Conservation (phyloP, 2,113 vertebrate genomes). For the Etia nguti region DNA sequence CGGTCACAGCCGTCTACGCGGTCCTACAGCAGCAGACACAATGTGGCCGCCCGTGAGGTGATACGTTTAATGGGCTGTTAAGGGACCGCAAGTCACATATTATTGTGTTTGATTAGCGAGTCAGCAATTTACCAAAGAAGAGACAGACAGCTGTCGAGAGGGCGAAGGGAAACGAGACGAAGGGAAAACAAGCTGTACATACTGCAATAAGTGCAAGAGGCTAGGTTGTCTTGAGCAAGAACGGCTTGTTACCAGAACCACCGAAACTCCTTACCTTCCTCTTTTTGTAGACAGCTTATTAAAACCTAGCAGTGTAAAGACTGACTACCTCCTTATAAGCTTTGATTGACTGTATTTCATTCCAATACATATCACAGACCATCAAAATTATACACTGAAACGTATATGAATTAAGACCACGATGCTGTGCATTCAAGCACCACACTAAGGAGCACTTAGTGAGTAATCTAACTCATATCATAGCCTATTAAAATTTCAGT, state of each 20-base stretch:
- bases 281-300: background rate
- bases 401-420: background rate
- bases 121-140: background rate
- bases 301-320: background rate
- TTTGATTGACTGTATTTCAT: background rate
- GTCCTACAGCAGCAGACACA: background rate
- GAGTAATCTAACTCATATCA: background rate
- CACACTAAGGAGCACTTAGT: background rate
- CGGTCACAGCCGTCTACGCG: constrained; percentile 48
- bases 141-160: background rate
- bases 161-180: background rate
- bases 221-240: background rate
- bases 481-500: background rate
- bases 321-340: background rate
- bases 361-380: background rate
- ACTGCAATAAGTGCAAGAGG: background rate
- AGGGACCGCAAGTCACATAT: background rate
- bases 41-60: background rate
- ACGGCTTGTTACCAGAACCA: background rate
- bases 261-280: background rate
- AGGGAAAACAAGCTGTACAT: background rate
- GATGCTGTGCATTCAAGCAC: background rate
- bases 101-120: background rate
- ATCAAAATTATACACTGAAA: background rate
- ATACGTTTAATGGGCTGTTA: background rate